Percentiles rank a stretch among this genome's conserved stretches.
Conservation (phyloP, 2,888 invertebrate genomes). For the Zaprionus bogoriensis region DNA sequence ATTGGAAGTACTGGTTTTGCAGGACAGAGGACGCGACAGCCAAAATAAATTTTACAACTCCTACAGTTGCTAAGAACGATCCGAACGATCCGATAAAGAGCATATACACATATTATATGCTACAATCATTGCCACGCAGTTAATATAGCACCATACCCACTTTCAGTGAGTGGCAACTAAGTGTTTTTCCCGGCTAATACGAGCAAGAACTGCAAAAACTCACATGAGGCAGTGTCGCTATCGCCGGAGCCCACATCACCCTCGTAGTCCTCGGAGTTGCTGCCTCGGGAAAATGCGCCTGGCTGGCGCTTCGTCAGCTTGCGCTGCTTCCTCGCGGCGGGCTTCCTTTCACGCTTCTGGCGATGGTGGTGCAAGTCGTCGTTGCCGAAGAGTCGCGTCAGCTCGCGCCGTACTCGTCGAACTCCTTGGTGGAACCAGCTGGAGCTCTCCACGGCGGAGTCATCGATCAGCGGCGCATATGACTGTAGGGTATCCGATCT, state of each 20-base stretch:
- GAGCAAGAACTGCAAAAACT: too few species aligned
- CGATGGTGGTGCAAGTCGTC: conserved; percentile 21
- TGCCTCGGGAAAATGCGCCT: conserved; percentile 35
- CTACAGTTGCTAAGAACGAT: too few species aligned
- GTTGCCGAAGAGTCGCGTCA: conserved; percentile 72
- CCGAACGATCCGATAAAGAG: too few species aligned
- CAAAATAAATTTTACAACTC: too few species aligned
- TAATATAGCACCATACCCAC: too few species aligned
- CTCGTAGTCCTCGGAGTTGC: conserved; percentile 49
- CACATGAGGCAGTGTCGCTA: conserved; percentile 51
- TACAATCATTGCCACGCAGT: too few species aligned
- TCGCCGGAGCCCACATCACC: conserved; percentile 62
- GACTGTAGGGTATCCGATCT: conserved; percentile 10
- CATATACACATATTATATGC: too few species aligned
- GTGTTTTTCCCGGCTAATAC: too few species aligned
- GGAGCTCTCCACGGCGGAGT: conserved; percentile 39
- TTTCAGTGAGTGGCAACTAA: too few species aligned
- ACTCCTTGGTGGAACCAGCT: conserved; percentile 76
- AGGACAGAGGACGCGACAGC: too few species aligned
- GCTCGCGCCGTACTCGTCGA: conserved; percentile 78
- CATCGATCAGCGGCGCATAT: conserved; percentile 40
- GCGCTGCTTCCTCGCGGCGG: not conserved
- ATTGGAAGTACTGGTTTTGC: too few species aligned
- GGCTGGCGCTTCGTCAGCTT: conserved; percentile 18
- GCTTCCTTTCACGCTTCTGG: conserved; percentile 22